Conservation (phyloP, 2,797 vertebrate genomes). For the Squalus acanthias region DNA sequence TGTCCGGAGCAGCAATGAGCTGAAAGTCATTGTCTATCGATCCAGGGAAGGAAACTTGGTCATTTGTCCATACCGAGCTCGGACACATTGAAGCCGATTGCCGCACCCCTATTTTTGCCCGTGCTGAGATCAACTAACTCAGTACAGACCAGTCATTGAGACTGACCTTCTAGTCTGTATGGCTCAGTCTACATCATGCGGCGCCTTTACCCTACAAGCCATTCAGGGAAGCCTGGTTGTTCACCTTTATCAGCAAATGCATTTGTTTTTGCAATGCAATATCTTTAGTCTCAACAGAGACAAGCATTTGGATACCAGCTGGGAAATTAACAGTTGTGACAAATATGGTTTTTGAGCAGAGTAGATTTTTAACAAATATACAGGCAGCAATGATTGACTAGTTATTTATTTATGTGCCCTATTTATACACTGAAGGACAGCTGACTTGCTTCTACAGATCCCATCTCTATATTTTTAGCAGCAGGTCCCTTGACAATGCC, state of each 20-base stretch:
- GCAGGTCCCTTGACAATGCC: constrained; percentile 27
- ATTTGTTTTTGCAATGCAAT: not conserved
- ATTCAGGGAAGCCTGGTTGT: not conserved
- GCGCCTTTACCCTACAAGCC: not conserved
- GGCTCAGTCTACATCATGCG: not conserved
- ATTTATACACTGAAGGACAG: constrained; percentile 38
- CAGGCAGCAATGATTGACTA: constrained; percentile 15
- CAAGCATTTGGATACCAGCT: not conserved
- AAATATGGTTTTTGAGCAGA: not conserved
- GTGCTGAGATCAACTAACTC: not conserved
- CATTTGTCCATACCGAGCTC: not conserved
- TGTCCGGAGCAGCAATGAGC: too few species aligned
- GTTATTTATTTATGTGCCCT: constrained; percentile 5
- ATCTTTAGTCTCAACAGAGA: not conserved
- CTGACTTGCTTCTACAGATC: not conserved
- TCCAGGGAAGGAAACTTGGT: not conserved
- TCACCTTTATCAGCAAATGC: not conserved
- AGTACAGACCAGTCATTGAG: not conserved
- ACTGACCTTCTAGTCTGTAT: not conserved
- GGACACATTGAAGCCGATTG: not conserved
- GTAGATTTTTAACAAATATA: constrained; percentile 4
- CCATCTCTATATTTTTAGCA: constrained; percentile 31
- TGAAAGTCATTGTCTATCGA: not conserved
- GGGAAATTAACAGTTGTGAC: constrained; percentile 11
- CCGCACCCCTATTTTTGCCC: not conserved